Conservation (phyloP, 23 tunicate genomes). For the Styela clava region DNA sequence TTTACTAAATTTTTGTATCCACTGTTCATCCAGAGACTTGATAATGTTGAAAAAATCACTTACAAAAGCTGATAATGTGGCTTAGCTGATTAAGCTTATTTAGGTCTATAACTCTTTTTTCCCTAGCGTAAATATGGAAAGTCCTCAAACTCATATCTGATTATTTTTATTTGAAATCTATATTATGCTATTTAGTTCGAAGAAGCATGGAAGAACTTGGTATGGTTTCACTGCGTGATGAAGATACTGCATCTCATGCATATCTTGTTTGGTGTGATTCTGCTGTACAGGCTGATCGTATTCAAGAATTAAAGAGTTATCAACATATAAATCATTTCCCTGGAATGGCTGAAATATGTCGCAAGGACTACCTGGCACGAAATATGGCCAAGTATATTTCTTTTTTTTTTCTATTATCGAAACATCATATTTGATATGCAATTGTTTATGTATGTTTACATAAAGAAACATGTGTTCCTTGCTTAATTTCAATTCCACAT, state of each 20-base stretch:
- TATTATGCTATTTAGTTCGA: conserved; percentile 32
- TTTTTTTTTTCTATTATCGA: neutral
- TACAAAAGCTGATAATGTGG: no score
- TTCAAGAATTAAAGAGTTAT: conserved; percentile 69
- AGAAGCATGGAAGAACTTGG: conserved; percentile 53
- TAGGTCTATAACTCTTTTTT: no score
- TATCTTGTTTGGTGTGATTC: conserved; percentile 73
- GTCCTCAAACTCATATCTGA: no score
- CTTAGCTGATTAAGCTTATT: no score
- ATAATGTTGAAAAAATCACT: no score
- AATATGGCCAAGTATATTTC: conserved; percentile 74
- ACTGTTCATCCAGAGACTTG: no score
- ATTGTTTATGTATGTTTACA: no score
- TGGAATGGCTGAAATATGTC: conserved; percentile 81
- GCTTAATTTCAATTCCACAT: no score
- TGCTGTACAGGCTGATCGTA: conserved; percentile 48
- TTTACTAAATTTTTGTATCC: no score
- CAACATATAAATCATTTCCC: conserved; percentile 88
- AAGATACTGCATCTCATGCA: conserved; percentile 28
- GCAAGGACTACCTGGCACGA: conserved; percentile 78
- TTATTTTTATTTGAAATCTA: no score
- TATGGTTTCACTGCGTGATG: conserved; percentile 35
- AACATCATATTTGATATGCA: neutral
- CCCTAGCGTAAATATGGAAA: no score
- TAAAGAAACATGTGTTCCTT: no score